These are phyloP conservation scores for Cryptotis parvus DNA, from an alignment of 2,113 vertebrate genomes.

Conservation along the genomic window DNA sequence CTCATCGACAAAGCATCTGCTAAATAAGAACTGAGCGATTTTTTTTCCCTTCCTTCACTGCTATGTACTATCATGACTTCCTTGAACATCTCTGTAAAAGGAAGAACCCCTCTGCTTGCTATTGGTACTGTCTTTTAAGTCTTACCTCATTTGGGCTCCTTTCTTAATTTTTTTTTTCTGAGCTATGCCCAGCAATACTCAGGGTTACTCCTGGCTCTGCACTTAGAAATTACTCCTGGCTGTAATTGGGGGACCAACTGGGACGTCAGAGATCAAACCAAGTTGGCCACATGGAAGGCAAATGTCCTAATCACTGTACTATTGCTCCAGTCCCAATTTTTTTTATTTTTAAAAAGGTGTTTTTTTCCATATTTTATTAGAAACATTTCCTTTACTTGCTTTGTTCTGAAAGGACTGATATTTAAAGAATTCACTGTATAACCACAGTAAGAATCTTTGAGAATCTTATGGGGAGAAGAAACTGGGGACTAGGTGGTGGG, in stretches of 20 bases:
- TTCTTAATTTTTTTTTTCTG: not conserved
- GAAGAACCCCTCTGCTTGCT: slow-evolving; percentile 10
- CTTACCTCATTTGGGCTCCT: not conserved
- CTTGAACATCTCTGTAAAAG: slow-evolving; percentile 32
- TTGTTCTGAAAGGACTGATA: too few species aligned
- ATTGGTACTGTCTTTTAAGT: slow-evolving; percentile 8
- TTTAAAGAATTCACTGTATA: too few species aligned
- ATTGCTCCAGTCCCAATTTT: not conserved
- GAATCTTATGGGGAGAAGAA: too few species aligned
- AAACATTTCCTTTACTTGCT: not conserved
- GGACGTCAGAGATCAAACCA: too few species aligned
- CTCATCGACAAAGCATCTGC: slow-evolving; percentile 25
- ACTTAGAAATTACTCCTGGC: too few species aligned
- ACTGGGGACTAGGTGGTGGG: too few species aligned
- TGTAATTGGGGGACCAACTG: too few species aligned
- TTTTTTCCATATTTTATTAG: not conserved
- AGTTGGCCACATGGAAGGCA: too few species aligned
- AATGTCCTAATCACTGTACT: too few species aligned
- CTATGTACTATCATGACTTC: slow-evolving; percentile 38
- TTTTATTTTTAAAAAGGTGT: slow-evolving; percentile 15
- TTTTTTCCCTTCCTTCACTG: slow-evolving; percentile 23
- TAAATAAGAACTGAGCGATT: not conserved
- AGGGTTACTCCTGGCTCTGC: too few species aligned
- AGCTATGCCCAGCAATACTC: too few species aligned
- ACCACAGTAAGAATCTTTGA: too few species aligned